These are phyloP conservation scores for Dreissena polymorpha DNA, from an alignment of 1,140 invertebrate genomes.

Conservation along the genomic window DNA sequence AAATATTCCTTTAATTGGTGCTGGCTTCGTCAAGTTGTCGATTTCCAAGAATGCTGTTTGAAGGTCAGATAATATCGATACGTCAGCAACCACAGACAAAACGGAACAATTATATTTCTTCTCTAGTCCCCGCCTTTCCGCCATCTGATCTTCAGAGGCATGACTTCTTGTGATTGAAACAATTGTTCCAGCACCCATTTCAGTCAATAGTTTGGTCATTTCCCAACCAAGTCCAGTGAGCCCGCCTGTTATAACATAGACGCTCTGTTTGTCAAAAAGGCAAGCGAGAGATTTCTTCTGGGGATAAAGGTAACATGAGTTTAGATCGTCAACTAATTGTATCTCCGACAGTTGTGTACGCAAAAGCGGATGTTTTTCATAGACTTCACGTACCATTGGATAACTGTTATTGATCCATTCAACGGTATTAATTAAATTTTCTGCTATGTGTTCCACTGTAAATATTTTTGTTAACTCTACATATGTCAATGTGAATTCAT, in stretches of 20 bases:
- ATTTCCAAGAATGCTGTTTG: not conserved
- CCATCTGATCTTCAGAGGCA: conserved; percentile 25
- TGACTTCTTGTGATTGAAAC: conserved; percentile 60
- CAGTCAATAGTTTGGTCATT: conserved; percentile 61
- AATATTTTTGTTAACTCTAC: too few relatives aligned
- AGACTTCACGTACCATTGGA: too few relatives aligned
- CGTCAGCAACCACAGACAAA: conserved; percentile 57
- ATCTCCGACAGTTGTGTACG: too few relatives aligned
- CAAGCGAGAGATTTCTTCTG: not conserved
- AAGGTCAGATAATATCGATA: conserved; percentile 31
- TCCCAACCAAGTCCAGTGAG: conserved; percentile 73
- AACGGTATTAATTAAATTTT: too few relatives aligned
- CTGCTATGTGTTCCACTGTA: too few relatives aligned
- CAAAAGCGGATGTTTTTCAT: too few relatives aligned
- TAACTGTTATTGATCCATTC: too few relatives aligned
- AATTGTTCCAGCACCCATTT: conserved; percentile 62
- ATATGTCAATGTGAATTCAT: too few relatives aligned
- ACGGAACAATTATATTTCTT: conserved; percentile 51
- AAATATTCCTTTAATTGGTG: conserved; percentile 64
- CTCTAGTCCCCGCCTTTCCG: conserved; percentile 53
- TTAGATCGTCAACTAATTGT: too few relatives aligned
- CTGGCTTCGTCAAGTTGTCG: not conserved
- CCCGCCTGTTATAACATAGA: conserved; percentile 70
- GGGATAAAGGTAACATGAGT: too few relatives aligned
- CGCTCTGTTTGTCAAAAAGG: conserved; percentile 35